phyloP scores from a whole-genome alignment of 2,888 invertebrate genomes.

The Dynastes hyllus region DNA sequence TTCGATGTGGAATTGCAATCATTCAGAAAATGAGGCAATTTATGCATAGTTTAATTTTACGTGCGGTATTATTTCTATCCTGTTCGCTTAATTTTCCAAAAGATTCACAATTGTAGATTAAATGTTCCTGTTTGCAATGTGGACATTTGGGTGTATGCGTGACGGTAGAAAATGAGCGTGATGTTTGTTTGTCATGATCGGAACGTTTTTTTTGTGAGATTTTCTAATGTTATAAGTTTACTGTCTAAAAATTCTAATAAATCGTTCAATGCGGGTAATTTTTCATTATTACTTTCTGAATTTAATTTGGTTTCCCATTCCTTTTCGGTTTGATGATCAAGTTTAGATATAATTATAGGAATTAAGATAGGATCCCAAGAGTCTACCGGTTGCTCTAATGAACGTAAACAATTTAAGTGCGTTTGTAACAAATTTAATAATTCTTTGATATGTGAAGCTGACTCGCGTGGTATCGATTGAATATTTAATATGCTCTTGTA shows the following conservation, averaged over 20 bases:
- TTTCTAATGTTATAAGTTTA: slow-evolving; percentile 28
- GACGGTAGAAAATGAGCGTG: not conserved
- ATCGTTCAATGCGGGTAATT: slow-evolving; percentile 30
- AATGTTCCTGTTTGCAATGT: slow-evolving; percentile 29
- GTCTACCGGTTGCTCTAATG: slow-evolving; percentile 20
- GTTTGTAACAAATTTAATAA: slow-evolving; percentile 26
- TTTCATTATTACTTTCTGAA: not conserved
- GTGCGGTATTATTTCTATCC: slow-evolving; percentile 19
- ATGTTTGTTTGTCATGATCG: not conserved
- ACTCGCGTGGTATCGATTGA: not conserved
- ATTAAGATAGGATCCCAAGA: slow-evolving; percentile 35
- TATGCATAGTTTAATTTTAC: slow-evolving; percentile 36
- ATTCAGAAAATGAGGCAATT: slow-evolving; percentile 21
- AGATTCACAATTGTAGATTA: slow-evolving; percentile 23
- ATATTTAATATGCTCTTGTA: slow-evolving; percentile 34
- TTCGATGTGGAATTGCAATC: too few species aligned
- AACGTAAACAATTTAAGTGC: slow-evolving; percentile 25
- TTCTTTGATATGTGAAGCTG: not conserved
- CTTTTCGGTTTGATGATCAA: slow-evolving; percentile 15
- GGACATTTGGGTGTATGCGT: not conserved
- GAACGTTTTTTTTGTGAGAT: not conserved
- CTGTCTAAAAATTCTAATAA: slow-evolving; percentile 8
- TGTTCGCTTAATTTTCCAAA: slow-evolving; percentile 9
- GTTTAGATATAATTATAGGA: slow-evolving; percentile 18
- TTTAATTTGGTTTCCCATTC: slow-evolving; percentile 39